Base-by-base conservation (phyloP, 2,888 invertebrate species). In the Geotrupes spiniger region DNA sequence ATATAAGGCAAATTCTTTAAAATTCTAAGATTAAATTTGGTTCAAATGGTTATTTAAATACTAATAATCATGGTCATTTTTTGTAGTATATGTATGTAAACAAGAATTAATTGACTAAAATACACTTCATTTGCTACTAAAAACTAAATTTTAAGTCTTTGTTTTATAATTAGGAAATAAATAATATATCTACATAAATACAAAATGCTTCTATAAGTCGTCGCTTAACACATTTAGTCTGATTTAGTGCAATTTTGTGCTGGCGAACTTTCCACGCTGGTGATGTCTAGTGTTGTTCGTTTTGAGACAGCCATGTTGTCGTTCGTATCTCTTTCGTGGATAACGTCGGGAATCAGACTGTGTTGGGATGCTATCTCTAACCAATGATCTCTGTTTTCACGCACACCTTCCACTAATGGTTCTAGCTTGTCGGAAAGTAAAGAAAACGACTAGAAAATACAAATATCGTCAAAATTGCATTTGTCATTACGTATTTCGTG, bases 361-460 rank as follows among this genome's bases (percentile, higher is more conserved):
- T 71, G 64, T 29, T 65, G 64, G 5, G 67, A 8, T 1, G 91
- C 84, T 55, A 92, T 76, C 49, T 86, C 83, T 61, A 91, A 77
- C 95, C 94, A 95, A 65, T 92, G 87, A 27, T 79, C 77, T 47
- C 90, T 83, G 71, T 95, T 95, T 62, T 82, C 78, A 54, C 83
- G 79, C 11, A 93, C 92, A 28, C 94, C 89, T 31, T 89, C 87
- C 5, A 90, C 82, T 71, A 95, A 76, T 3, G 91, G 90, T 61
- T 84, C 82, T 50, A 95, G 73, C 56, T 86, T 83, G 21, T 85
- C 81, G n/a, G 85, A 92, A 51, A 94, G 75, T 36, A 82, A 78
- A 42, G 90, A 86, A 72, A 95, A 92, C 59, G 92, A 86, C 93
- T 94, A 73, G 2, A 75, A 69, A 53, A 49, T 46, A 54, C 45